These are phyloP conservation scores for Drosophila putrida DNA, from an alignment of 2,888 invertebrate species.

Conservation along the genomic window DNA sequence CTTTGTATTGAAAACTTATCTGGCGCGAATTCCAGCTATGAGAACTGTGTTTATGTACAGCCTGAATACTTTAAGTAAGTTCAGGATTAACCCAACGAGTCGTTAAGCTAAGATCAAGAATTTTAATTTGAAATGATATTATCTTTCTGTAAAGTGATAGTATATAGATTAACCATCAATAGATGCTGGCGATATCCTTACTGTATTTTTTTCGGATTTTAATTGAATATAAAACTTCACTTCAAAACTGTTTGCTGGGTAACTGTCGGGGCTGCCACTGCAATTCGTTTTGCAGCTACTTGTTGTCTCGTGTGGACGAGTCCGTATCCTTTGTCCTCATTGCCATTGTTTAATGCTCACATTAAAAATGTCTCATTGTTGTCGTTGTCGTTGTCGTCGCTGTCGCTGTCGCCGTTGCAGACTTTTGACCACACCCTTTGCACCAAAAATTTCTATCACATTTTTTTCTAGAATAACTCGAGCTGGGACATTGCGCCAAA, in stretches of 20 bases:
- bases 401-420: conserved; percentile 33
- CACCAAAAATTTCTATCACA: conserved; percentile 62
- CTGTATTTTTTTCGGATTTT: background rate
- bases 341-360: conserved; percentile 81
- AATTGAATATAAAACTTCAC: background rate
- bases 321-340: conserved; percentile 67
- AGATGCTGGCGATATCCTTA: background rate
- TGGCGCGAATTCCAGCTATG: conserved; percentile 44
- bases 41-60: conserved; percentile 33
- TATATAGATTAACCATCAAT: background rate
- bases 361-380: conserved; percentile 81
- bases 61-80: conserved; percentile 15
- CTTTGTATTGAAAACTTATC: conserved; percentile 73
- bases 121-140: no score
- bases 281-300: conserved; percentile 37
- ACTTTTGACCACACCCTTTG: conserved; percentile 62
- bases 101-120: background rate
- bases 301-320: conserved; percentile 30
- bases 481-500: conserved; percentile 38
- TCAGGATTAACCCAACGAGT: conserved; percentile 36
- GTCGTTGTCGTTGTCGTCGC: conserved; percentile 20
- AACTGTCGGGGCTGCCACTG: conserved; percentile 31
- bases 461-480: conserved; percentile 46
- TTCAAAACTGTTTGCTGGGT: conserved; percentile 51
- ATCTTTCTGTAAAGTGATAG: no score